phyloP scores from a whole-genome alignment of 2,888 invertebrate species.

The Spatulosminthurus flaviceps region DNA sequence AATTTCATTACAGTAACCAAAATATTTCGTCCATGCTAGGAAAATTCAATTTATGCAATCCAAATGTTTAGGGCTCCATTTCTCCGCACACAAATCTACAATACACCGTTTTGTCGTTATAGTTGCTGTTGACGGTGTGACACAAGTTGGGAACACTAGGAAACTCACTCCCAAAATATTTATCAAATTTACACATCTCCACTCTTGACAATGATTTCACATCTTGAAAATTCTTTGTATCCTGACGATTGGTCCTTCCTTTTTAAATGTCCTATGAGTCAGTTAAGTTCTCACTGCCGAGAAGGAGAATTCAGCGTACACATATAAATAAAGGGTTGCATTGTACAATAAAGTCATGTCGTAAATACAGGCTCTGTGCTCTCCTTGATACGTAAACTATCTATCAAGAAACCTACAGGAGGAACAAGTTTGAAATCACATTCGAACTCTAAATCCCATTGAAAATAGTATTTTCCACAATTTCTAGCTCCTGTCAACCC shows the following conservation, averaged over 20 bases:
- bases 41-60: not conserved
- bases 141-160: too few species aligned
- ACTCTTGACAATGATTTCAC: too few species aligned
- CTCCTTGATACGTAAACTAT: too few species aligned
- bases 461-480: not conserved
- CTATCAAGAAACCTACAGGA: slow-evolving; percentile 2
- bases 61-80: not conserved
- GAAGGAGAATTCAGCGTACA: not conserved
- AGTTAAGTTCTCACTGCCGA: not conserved
- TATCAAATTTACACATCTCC: too few species aligned
- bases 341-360: not conserved
- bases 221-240: not conserved
- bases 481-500: not conserved
- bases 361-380: not conserved
- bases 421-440: not conserved
- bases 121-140: too few species aligned
- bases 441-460: not conserved
- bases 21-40: not conserved
- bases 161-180: too few species aligned
- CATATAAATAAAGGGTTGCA: not conserved
- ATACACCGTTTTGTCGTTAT: too few species aligned
- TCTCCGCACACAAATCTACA: not conserved
- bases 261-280: not conserved
- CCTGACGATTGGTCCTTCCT: not conserved
- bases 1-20: not conserved